These are phyloP conservation scores for Champsocephalus esox DNA, from an alignment of 2,797 vertebrate genomes.

Conservation along the genomic window DNA sequence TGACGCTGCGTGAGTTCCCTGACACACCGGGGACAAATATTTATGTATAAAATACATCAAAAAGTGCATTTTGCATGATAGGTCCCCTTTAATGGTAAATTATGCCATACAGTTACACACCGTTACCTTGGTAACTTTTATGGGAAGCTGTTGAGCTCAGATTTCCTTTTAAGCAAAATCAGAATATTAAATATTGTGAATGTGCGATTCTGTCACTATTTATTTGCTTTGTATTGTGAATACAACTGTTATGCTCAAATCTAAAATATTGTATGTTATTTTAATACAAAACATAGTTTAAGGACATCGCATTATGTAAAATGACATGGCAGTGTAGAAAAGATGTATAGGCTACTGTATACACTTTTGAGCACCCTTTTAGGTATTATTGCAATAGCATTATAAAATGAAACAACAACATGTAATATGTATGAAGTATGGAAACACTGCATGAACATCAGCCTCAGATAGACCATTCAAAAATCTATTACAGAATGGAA, in stretches of 20 bases:
- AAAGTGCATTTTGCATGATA: too few species aligned
- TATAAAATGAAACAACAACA: neutral
- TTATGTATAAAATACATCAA: too few species aligned
- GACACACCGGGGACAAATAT: too few species aligned
- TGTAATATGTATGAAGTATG: neutral
- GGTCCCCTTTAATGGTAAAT: too few species aligned
- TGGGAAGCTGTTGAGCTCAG: neutral
- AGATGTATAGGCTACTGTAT: neutral
- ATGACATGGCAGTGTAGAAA: neutral
- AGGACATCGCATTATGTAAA: neutral
- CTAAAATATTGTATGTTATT: neutral
- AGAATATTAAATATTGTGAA: neutral
- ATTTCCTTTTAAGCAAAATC: neutral
- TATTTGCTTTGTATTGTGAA: neutral
- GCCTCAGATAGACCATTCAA: slow-evolving; percentile 27
- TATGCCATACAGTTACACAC: too few species aligned
- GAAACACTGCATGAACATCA: neutral
- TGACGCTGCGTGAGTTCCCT: too few species aligned
- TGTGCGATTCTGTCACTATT: neutral
- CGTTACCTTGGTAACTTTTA: neutral
- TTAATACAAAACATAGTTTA: neutral
- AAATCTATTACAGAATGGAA: slow-evolving; percentile 28
- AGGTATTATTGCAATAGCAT: neutral
- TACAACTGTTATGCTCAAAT: neutral
- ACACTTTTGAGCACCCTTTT: neutral